Evolutionary conservation across 2,113 vertebrate genomes (phyloP).

Genomic region (Semicossyphus pulcher): DNA sequence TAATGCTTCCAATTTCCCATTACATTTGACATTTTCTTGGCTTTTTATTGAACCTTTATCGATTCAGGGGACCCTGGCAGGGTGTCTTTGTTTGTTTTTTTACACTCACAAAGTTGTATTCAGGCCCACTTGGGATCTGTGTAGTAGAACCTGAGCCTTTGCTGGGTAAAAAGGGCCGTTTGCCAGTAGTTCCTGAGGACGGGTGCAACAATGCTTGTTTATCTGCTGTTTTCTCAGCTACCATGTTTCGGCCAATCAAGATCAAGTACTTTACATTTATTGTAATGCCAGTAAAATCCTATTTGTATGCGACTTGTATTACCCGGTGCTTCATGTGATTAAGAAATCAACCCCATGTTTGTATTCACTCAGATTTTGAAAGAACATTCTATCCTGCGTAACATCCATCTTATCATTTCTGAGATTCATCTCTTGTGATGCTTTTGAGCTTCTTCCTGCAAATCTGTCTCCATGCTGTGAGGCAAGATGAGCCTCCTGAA

Average conservation of each 20-base stretch:
- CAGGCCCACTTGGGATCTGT: neutral
- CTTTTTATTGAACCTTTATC: neutral
- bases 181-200: neutral
- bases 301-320: too few relatives aligned
- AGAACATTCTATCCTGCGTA: neutral
- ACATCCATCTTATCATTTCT: neutral
- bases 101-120: neutral
- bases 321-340: too few relatives aligned
- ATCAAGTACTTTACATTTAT: too few relatives aligned
- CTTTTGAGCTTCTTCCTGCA: neutral
- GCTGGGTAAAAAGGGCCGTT: neutral
- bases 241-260: too few relatives aligned
- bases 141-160: neutral
- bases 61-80: slow-evolving; percentile 2
- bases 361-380: too few relatives aligned
- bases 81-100: slow-evolving; percentile 3
- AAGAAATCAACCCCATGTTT: too few relatives aligned
- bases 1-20: neutral
- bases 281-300: too few relatives aligned
- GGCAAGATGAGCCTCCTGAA: neutral
- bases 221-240: too few relatives aligned
- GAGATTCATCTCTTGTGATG: neutral
- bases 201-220: too few relatives aligned
- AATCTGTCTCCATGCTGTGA: neutral
- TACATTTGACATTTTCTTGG: neutral